Evolutionary conservation across 2,113 vertebrate genomes (phyloP).

Genomic region (Isichthys henryi): DNA sequence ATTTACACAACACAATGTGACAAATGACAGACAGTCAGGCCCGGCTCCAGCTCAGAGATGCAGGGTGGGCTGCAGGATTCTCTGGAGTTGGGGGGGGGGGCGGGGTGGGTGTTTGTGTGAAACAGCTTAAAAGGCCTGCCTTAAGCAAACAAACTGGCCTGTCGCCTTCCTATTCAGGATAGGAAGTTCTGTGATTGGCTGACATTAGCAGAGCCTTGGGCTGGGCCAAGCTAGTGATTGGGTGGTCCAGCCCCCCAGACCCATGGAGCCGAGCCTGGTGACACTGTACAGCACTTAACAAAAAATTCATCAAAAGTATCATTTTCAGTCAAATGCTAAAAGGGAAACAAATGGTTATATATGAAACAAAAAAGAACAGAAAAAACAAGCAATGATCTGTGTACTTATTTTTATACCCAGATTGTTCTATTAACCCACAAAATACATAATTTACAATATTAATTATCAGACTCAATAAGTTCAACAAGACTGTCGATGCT

Average conservation of each 20-base stretch:
- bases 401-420: not conserved
- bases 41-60: not conserved
- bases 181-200: not conserved
- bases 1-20: not conserved
- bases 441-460: not conserved
- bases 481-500: not conserved
- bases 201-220: not conserved
- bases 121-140: not conserved
- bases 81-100: not conserved
- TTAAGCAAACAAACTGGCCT: not conserved
- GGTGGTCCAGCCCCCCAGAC: not conserved
- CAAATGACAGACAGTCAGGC: not conserved
- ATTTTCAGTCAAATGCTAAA: slow-evolving; percentile 14
- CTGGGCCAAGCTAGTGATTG: not conserved
- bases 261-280: not conserved
- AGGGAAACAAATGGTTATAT: slow-evolving; percentile 16
- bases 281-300: not conserved
- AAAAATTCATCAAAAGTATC: not conserved
- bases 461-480: not conserved
- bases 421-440: not conserved
- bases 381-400: not conserved
- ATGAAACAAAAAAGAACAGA: not conserved
- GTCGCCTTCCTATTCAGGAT: not conserved
- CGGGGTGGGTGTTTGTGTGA: not conserved
- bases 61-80: not conserved